Evolutionary conservation across 2,888 invertebrate genomes (phyloP), one percentile per base, ranked within the genome.

Genomic region (Scaptomyza parva): DNA sequence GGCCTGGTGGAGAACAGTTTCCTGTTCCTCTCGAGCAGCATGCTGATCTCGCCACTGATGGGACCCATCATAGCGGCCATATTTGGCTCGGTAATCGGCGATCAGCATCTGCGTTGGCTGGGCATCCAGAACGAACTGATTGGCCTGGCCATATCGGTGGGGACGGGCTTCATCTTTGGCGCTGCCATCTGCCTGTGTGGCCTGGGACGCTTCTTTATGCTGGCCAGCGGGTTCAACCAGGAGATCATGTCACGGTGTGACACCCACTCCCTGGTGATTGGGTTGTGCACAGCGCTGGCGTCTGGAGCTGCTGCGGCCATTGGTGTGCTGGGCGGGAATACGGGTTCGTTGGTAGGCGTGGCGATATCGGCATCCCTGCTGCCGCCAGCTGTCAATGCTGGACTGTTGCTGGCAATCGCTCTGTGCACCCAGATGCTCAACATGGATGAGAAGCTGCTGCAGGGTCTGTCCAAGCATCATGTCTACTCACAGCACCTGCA

Each of bases 41-140:
- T 96, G 96, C 93, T 96, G 30, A 95, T 96, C 57, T 96, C 96
- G 0, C 96, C 96, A 0, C 92, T 96, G 45, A 96, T 96, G 95
- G 95, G 95, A 14, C 96, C 96, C 5, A 95, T 96, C 68, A 94
- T 96, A 87, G 96, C 95, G 0, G 94, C 94, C 11, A 95, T 95
- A 0, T 94, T 96, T 79, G 96, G 96, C 0, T 93, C 94, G 11
- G 95, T 95, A 1, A 94, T 96, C 14, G 92, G 93, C 18, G 95
- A 96, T 85, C 91, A 92, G 11, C 92, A 93, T 0, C 92, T 96
- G 8, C 93, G 94, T 71, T 93, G 92, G 71, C 92, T 94, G 76
- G 96, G 96, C 0, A 90, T 96, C 1, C 91, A 92, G 51, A 94
- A 94, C 71, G 96, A 95, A 84, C 81, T 95, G 12, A 89, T 95